phyloP scores from a whole-genome alignment of 1,140 invertebrate genomes.

The Sitobion miscanthi region DNA sequence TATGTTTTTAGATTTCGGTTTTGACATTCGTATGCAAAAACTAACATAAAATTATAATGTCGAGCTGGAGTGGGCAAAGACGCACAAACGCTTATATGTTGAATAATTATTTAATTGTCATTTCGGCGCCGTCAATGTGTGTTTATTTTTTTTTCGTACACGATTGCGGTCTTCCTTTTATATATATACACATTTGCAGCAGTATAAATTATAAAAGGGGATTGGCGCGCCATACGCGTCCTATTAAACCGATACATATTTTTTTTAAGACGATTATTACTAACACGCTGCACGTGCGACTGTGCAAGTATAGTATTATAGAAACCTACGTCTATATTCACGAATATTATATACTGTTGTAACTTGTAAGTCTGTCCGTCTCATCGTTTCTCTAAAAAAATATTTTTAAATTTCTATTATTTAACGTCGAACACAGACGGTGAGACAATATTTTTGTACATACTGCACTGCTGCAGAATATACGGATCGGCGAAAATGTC shows the following conservation, averaged over 20 bases:
- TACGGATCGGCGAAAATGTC: not conserved
- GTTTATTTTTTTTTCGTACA: not conserved
- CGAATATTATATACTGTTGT: not conserved
- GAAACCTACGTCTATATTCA: not conserved
- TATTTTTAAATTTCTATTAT: not conserved
- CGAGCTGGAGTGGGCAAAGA: not conserved
- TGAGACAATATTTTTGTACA: not conserved
- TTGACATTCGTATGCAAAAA: not conserved
- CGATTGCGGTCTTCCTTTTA: not conserved
- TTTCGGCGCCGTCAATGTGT: not conserved
- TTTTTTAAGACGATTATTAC: not conserved
- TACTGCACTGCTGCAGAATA: not conserved
- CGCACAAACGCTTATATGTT: not conserved
- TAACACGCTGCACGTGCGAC: not conserved
- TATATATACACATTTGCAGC: not conserved
- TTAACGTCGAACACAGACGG: not conserved
- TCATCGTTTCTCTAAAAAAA: not conserved
- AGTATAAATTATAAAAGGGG: not conserved
- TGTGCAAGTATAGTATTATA: not conserved
- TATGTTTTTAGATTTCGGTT: not conserved
- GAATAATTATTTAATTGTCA: constrained; percentile 13
- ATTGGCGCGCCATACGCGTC: not conserved
- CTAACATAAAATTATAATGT: not conserved
- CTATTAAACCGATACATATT: not conserved
- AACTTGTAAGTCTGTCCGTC: not conserved